A percentile compares a stretch with the other conserved stretches of the same genome.
These are phyloP conservation scores for Puffinus mauretanicus DNA, from an alignment of 2,113 vertebrate genomes.

Conservation along the genomic window DNA sequence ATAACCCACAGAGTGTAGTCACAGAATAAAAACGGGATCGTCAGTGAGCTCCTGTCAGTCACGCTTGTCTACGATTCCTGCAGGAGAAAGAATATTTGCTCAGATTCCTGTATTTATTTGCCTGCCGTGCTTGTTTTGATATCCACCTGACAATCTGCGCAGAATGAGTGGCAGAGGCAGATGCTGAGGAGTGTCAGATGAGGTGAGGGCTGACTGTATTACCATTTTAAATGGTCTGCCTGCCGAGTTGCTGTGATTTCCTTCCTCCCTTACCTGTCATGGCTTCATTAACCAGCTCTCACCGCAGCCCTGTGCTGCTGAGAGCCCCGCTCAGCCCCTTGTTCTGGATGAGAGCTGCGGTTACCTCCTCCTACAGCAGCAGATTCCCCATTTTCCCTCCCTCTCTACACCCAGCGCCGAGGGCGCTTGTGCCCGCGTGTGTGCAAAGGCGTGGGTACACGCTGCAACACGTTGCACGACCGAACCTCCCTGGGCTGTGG, in stretches of 20 bases:
- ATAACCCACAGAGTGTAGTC: not conserved
- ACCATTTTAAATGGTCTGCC: constrained; percentile 56
- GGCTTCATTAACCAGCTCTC: constrained; percentile 4
- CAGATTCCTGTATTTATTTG: constrained; percentile 53
- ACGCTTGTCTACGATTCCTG: not conserved
- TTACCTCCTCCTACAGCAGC: not conserved
- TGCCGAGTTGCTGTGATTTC: not conserved
- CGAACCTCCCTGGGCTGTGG: not conserved
- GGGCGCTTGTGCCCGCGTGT: fast-evolving
- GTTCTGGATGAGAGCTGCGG: not conserved
- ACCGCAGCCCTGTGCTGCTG: not conserved
- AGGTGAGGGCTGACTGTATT: constrained; percentile 43
- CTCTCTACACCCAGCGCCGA: not conserved
- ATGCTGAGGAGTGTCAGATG: not conserved
- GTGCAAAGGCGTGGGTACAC: fast-evolving
- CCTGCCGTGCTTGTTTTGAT: constrained; percentile 62
- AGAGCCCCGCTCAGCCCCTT: not conserved
- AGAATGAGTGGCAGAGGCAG: constrained; percentile 32
- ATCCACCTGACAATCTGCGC: constrained; percentile 22
- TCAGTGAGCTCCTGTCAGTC: not conserved
- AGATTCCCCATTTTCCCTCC: not conserved
- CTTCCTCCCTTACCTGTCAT: constrained; percentile 9
- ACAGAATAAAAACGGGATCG: not conserved
- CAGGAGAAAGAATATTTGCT: constrained; percentile 10
- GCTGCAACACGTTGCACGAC: not conserved